Base-by-base conservation (phyloP, 1,140 invertebrate species). In the Maniola jurtina region DNA sequence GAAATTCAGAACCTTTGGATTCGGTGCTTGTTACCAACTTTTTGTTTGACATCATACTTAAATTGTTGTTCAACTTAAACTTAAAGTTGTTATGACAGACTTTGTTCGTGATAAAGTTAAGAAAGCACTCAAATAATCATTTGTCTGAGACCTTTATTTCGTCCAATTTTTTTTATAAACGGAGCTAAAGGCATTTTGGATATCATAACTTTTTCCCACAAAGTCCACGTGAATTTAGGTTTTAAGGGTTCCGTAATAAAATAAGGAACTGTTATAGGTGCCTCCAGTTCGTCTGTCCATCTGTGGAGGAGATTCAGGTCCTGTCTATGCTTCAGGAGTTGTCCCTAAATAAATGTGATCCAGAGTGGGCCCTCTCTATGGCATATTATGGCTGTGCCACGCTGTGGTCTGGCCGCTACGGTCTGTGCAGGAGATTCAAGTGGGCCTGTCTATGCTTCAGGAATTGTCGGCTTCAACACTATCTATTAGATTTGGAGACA, bases 41-140 rank as follows among this genome's bases (percentile, higher is more conserved):
- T 45, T 8, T 45, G 42, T 45, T 45, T 45, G 42, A 45, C 42
- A 45, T 45, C 42, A 8, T 45, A 45, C 42, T 45, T 45, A 45
- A 45, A 45, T 45, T 45, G 42, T 45, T 45, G 42, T 45, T 45
- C 42, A 45, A n/a, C 42, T 45, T 45, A 11, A 45, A 45, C 42
- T 45, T 42, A 42, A 11, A 11, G 40, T 42, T 45, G 42, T 45
- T 45, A 45, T 45, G 42, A 2, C 42, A 45, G 6, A 45, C 42
- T 45, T 45, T 45, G 42, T 45, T 45, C 13, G 42, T n/a, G 2
- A 1, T 9, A 5, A 45, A 45, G 42, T 45, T 45, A 45, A 45
- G 10, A 45, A 45, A 45, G 42, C 42, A 11, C 42, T 45, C 13
- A n/a, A 45, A 45, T 45, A 13, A 45, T 45, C 9, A 13, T 45